These are phyloP conservation scores for Platyrinchus mystaceus DNA, from an alignment of 2,797 vertebrate genomes.

Conservation along the genomic window DNA sequence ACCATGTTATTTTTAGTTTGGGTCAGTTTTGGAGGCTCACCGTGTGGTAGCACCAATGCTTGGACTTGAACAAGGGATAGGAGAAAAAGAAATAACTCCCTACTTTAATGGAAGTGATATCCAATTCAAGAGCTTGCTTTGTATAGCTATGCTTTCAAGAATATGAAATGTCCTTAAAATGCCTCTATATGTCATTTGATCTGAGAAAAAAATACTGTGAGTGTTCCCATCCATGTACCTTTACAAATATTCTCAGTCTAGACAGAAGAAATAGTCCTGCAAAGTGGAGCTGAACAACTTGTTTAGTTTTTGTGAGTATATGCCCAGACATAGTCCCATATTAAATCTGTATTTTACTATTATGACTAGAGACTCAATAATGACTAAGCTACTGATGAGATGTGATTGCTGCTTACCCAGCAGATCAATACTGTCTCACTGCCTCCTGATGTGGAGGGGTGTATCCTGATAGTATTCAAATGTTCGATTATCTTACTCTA, in stretches of 20 bases:
- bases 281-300: not conserved
- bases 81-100: not conserved
- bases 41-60: not conserved
- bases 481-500: not conserved
- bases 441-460: not conserved
- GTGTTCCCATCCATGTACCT: not conserved
- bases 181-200: not conserved
- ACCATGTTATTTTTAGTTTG: not conserved
- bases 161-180: not conserved
- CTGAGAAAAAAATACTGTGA: not conserved
- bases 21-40: not conserved
- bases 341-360: conserved; percentile 40
- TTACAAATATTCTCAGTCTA: not conserved
- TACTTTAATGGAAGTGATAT: not conserved
- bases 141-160: not conserved
- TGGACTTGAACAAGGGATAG: not conserved
- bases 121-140: not conserved
- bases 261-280: not conserved
- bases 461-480: conserved; percentile 1
- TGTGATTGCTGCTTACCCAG: conserved; percentile 53
- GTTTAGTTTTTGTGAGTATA: not conserved
- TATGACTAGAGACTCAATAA: conserved; percentile 54
- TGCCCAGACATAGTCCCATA: not conserved
- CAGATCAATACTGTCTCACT: conserved; percentile 55
- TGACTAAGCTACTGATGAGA: conserved; percentile 40